Evolutionary conservation across 2,888 invertebrate species (phyloP).

Genomic region (Cryptus armator): DNA sequence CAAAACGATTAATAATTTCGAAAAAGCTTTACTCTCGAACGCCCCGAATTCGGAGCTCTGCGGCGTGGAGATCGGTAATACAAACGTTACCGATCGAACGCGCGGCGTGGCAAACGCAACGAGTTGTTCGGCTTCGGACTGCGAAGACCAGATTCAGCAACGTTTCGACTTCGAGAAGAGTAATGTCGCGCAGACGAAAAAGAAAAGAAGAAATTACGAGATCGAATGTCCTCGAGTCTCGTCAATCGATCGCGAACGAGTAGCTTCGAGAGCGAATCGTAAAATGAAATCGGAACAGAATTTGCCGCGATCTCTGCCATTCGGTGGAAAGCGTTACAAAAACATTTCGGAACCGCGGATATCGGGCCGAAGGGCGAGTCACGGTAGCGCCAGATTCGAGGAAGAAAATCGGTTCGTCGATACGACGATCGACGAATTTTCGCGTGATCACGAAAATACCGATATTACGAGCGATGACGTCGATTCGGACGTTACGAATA

Average conservation of each 20-base stretch:
- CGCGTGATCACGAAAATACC: slow-evolving; percentile 23
- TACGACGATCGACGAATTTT: slow-evolving; percentile 5
- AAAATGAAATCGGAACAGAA: slow-evolving; percentile 73
- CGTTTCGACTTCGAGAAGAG: slow-evolving; percentile 2
- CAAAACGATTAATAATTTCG: background rate
- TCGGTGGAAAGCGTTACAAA: slow-evolving; percentile 61
- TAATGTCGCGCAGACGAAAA: slow-evolving; percentile 26
- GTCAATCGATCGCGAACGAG: background rate
- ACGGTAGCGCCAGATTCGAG: slow-evolving; percentile 62
- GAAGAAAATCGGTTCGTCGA: slow-evolving; percentile 24
- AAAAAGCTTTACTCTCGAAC: slow-evolving; percentile 47
- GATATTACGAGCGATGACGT: slow-evolving; percentile 47
- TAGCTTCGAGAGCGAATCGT: background rate
- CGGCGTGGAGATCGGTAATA: slow-evolving; percentile 17
- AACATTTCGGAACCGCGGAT: slow-evolving; percentile 73
- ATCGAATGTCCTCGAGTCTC: slow-evolving; percentile 11
- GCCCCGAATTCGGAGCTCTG: slow-evolving; percentile 63
- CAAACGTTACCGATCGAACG: background rate
- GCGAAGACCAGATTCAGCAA: slow-evolving; percentile 24
- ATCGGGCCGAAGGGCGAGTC: slow-evolving; percentile 50
- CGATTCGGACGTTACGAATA: slow-evolving; percentile 46
- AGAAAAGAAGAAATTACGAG: slow-evolving; percentile 47
- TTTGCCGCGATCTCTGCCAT: slow-evolving; percentile 45
- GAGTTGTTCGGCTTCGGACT: slow-evolving; percentile 61
- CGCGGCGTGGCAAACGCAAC: slow-evolving; percentile 43